Evolutionary conservation across 2,113 vertebrate species (phyloP).

Genomic region (Agapornis roseicollis): DNA sequence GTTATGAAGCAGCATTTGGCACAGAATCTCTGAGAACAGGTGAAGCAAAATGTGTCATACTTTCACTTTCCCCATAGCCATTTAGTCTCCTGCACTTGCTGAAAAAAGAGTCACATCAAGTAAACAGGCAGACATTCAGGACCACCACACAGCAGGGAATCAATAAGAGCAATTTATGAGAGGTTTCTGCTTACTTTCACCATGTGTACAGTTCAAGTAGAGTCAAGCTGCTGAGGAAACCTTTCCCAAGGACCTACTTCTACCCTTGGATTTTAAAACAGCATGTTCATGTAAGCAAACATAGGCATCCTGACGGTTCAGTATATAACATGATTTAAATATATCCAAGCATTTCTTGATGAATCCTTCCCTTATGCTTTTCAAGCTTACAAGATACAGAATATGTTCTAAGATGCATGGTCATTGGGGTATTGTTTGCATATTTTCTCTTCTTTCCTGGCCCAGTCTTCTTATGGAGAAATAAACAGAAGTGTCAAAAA

Average conservation of each 20-base stretch:
- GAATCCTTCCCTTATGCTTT: not conserved
- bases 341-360: not conserved
- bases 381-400: not conserved
- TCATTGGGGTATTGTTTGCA: not conserved
- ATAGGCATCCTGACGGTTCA: fast-evolving
- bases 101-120: not conserved
- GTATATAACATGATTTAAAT: not conserved
- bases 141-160: not conserved
- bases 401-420: not conserved
- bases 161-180: not conserved
- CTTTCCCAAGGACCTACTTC: not conserved
- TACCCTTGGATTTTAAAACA: not conserved
- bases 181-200: not conserved
- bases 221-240: not conserved
- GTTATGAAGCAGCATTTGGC: not conserved
- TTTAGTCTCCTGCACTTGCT: not conserved
- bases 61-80: not conserved
- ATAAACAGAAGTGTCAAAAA: not conserved
- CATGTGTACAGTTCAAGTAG: not conserved
- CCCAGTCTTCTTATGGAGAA: not conserved
- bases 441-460: not conserved
- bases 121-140: not conserved
- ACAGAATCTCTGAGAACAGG: not conserved
- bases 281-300: not conserved
- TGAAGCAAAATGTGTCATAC: not conserved